Evolutionary conservation across 1,140 invertebrate species (phyloP).

Genomic region (Parasteatoda tepidariorum): DNA sequence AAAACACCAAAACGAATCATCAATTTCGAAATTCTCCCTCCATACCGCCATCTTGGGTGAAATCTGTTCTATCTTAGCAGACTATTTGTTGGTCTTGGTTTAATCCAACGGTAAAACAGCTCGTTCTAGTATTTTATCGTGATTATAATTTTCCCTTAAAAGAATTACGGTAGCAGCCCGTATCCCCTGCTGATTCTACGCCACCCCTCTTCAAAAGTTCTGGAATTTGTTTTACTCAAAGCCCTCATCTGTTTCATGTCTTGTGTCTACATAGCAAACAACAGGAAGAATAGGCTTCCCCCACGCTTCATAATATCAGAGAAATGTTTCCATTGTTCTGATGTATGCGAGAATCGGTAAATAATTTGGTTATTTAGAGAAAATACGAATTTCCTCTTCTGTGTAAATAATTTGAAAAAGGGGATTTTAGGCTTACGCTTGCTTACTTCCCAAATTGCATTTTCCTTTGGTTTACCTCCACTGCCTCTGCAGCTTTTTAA

Average conservation of each 20-base stretch:
- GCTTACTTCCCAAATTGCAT: constrained; percentile 27
- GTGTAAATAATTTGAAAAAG: constrained; percentile 8
- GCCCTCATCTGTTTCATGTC: constrained; percentile 47
- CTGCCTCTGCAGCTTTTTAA: constrained; percentile 10
- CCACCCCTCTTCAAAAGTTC: constrained; percentile 12
- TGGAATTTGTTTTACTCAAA: constrained; percentile 47
- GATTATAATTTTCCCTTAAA: constrained; percentile 53
- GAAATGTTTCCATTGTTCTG: constrained; percentile 1
- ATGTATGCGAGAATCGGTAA: constrained; percentile 46
- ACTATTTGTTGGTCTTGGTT: neutral
- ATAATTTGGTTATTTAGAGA: constrained; percentile 55
- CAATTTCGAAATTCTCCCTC: neutral
- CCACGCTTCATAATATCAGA: neutral
- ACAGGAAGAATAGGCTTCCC: neutral
- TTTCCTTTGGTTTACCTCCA: neutral
- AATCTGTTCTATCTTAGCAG: constrained; percentile 6
- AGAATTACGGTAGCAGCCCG: constrained; percentile 36
- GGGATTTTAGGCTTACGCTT: constrained; percentile 3
- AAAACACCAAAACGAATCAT: neutral
- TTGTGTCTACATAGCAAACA: constrained; percentile 36
- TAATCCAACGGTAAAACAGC: neutral
- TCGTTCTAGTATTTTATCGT: constrained; percentile 30
- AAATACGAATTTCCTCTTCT: constrained; percentile 30
- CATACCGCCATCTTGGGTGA: constrained; percentile 7
- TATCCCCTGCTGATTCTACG: neutral